Conservation (phyloP, 2,113 vertebrate species). For the Saccopteryx bilineata region DNA sequence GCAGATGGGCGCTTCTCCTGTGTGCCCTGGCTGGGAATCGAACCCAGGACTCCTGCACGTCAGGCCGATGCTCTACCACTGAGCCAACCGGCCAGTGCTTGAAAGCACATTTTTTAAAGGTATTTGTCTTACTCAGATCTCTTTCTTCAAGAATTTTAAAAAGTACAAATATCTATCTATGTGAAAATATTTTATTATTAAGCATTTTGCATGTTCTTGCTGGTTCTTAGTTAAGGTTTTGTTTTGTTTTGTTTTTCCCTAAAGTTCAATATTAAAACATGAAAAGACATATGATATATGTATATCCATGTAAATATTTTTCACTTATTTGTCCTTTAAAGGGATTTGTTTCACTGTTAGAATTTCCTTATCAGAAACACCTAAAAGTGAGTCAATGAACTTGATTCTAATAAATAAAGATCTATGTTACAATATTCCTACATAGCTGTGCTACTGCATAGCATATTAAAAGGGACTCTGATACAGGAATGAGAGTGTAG, state of each 20-base stretch:
- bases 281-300: neutral
- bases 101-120: neutral
- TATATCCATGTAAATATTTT: neutral
- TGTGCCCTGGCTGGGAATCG: no score
- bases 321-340: neutral
- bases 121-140: neutral
- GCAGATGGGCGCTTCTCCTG: no score
- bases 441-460: neutral
- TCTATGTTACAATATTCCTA: neutral
- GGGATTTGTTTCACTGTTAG: neutral
- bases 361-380: neutral
- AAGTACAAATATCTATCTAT: neutral
- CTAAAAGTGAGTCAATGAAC: neutral
- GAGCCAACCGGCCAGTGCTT: no score
- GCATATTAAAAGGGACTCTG: neutral
- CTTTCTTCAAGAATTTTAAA: neutral
- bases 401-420: constrained; percentile 18
- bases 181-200: neutral
- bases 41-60: no score
- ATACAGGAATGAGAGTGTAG: neutral
- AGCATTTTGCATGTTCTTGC: neutral
- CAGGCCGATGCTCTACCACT: no score
- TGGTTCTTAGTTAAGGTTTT: neutral
- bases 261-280: neutral
- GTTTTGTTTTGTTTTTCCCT: neutral